Base-by-base conservation (phyloP, 2,113 vertebrate genomes). In the Suncus etruscus region DNA sequence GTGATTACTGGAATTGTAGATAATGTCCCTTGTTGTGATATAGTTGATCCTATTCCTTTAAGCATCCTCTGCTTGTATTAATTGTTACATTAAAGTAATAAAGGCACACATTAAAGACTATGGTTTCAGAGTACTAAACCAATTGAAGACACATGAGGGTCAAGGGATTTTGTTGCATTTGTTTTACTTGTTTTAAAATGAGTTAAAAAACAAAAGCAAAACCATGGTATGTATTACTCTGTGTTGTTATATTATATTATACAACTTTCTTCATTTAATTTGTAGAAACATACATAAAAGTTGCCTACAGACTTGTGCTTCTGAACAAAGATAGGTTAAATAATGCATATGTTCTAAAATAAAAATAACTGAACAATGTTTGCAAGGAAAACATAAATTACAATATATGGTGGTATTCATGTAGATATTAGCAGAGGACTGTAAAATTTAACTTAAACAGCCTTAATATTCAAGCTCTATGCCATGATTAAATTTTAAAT, bases 31-130 rank as follows among this genome's bases (percentile, higher is more conserved):
- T 0, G 2, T 39, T 85, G 24, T 61, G 6, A 72, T 32, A 77
- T n/a, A 82, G 70, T 92, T 61, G 66, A 47, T 80, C 6, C 25
- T 87, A 58, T 61, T 77, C 75, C 47, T 32, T 29, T 90, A 92
- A 84, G n/a, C 73, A 31, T 72, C 39, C 72, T 77, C 58, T 88
- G 12, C 1, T 87, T 81, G n/a, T 39, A 83, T 81, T 79, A 73
- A 89, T 91, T 95, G 68, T 66, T 87, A 16, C 24, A 73, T 31
- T 86, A 47, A 89, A 89, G 4, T 81, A 31, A 87, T 87, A 51
- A 84, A 87, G 87, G 48, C n/a, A 83, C 58, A 66, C 29, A 83
- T 76, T 79, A 54, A 76, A 24, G 32, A 80, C 70, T 24, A 76
- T 81, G 29, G 79, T 81, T 81, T n/a, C 32, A 72, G 58, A 47